phyloP scores from a whole-genome alignment of 1,140 invertebrate genomes.

The Physella acuta region DNA sequence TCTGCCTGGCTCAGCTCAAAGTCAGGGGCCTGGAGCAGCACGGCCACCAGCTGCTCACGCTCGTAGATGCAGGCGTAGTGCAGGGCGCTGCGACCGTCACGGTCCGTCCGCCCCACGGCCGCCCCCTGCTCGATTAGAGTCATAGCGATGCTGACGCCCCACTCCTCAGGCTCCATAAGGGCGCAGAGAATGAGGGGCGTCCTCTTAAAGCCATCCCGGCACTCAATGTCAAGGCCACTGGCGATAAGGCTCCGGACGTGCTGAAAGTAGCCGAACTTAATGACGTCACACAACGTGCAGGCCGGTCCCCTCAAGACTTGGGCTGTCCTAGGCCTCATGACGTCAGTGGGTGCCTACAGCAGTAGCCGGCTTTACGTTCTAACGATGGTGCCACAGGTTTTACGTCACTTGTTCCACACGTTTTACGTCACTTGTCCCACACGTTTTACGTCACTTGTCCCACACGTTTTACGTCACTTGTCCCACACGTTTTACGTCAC shows the following conservation, averaged over 20 bases:
- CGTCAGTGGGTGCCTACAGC: too few relatives aligned
- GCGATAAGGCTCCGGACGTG: conserved; percentile 45
- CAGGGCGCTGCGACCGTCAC: conserved; percentile 46
- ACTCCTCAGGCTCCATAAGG: conserved; percentile 45
- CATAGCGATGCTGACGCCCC: conserved; percentile 47
- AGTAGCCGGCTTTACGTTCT: too few relatives aligned
- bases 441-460: too few relatives aligned
- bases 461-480: too few relatives aligned
- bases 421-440: too few relatives aligned
- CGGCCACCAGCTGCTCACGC: conserved; percentile 35
- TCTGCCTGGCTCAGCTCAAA: conserved; percentile 46
- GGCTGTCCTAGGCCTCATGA: conserved; percentile 29
- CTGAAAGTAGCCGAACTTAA: conserved; percentile 48
- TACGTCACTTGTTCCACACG: too few relatives aligned
- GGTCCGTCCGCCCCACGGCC: conserved; percentile 37
- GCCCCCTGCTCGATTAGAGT: conserved; percentile 51
- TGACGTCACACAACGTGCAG: conserved; percentile 36
- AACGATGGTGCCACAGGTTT: too few relatives aligned
- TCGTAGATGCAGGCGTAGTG: conserved; percentile 53
- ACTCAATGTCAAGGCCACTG: conserved; percentile 41
- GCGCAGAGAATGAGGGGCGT: conserved; percentile 50
- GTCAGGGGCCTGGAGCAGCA: conserved; percentile 49
- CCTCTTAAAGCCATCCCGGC: conserved; percentile 35
- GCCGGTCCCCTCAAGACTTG: conserved; percentile 24
- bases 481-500: too few relatives aligned